Percentiles rank a stretch among this genome's conserved stretches.
Evolutionary conservation across 2,113 vertebrate genomes (phyloP).

Genomic region (Callipepla californica): DNA sequence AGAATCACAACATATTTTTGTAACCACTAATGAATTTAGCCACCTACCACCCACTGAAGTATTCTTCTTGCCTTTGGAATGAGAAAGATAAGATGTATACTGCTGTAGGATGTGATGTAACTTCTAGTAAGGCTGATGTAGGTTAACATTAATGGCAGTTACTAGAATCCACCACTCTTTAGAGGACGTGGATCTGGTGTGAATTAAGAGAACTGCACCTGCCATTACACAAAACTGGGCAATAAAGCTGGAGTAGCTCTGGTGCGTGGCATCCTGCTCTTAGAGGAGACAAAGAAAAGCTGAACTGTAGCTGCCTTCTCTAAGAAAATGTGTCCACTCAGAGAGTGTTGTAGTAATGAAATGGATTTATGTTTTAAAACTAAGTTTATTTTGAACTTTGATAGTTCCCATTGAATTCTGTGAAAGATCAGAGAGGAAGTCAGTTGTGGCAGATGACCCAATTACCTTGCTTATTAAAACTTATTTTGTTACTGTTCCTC

Average conservation of each 20-base stretch:
- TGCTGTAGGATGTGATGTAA: background rate
- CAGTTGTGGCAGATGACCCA: background rate
- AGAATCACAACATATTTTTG: slow-evolving; percentile 18
- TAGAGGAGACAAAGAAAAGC: background rate
- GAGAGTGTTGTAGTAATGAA: background rate
- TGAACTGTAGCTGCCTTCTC: background rate
- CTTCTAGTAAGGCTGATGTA: background rate
- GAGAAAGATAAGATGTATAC: background rate
- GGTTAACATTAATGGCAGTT: background rate
- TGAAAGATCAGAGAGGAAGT: background rate
- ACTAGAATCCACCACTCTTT: background rate
- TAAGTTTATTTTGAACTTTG: background rate
- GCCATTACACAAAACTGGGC: background rate
- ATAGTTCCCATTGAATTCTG: background rate
- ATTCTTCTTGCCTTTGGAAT: background rate
- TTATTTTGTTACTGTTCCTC: background rate
- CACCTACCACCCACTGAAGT: background rate
- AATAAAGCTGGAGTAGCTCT: background rate
- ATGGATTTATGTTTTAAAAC: background rate
- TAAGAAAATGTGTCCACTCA: background rate
- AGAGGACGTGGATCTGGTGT: background rate
- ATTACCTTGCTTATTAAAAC: background rate
- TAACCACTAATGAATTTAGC: slow-evolving; percentile 38
- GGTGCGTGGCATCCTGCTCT: background rate
- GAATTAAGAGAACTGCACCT: background rate